These are phyloP conservation scores for Arbacia lixula DNA, from an alignment of 53 echinoderm and acorn worm species.

Conservation along the genomic window DNA sequence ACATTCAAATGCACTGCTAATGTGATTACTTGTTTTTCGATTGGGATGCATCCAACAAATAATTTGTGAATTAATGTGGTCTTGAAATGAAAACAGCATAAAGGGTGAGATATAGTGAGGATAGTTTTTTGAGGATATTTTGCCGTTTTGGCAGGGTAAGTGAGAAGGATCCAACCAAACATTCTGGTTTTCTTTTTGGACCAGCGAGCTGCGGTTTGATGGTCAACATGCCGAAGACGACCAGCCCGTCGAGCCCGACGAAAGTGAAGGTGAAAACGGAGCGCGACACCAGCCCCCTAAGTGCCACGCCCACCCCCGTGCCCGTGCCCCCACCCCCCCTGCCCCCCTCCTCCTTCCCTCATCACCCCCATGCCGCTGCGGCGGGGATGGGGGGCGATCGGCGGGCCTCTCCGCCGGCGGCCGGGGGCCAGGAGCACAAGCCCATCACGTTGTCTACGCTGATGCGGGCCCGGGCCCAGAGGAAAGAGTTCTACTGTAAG, in stretches of 20 bases:
- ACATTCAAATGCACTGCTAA: too few species aligned
- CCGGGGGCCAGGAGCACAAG: constrained; percentile 69
- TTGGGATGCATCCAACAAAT: too few species aligned
- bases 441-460: constrained; percentile 90
- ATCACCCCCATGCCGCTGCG: constrained; percentile 13
- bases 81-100: too few species aligned
- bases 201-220: constrained; percentile 7
- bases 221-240: constrained; percentile 76
- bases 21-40: too few species aligned
- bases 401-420: background rate
- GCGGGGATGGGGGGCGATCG: background rate
- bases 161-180: too few species aligned
- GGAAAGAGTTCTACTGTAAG: constrained; percentile 88
- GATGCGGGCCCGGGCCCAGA: constrained; percentile 94
- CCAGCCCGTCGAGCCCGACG: constrained; percentile 66
- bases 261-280: constrained; percentile 72
- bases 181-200: too few species aligned
- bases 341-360: constrained; percentile 12
- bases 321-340: constrained; percentile 23
- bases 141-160: too few species aligned
- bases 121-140: too few species aligned
- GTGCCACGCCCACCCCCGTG: constrained; percentile 9
- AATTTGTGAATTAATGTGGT: too few species aligned
- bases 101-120: too few species aligned
- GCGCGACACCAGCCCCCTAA: constrained; percentile 50